Percentiles rank a stretch among this genome's conserved stretches.
phyloP scores from a whole-genome alignment of 37 sponge, comb jelly and placozoan genomes.

The Halisarca cf. caerulea region DNA sequence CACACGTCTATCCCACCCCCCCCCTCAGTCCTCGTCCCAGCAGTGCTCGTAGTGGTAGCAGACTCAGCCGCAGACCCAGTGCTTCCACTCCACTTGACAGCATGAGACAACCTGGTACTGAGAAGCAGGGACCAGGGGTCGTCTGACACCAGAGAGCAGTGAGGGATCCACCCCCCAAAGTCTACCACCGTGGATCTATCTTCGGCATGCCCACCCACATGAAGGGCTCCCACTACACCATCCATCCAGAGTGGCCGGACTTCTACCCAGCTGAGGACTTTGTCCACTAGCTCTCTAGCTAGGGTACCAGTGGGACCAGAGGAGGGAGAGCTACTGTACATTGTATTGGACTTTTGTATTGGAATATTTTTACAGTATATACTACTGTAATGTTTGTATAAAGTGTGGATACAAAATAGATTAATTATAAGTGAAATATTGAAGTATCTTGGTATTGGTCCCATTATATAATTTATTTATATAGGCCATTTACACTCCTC shows the following conservation, averaged over 20 bases:
- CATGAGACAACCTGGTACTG: background rate
- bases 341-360: no score
- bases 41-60: background rate
- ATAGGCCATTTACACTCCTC: no score
- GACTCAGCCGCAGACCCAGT: conserved; percentile 1
- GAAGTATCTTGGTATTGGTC: no score
- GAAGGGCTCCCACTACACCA: conserved; percentile 71
- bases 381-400: no score
- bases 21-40: conserved; percentile 6
- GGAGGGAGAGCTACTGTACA: no score
- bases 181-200: conserved; percentile 77
- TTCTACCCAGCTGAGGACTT: conserved; percentile 31
- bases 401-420: no score
- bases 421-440: no score
- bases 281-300: background rate
- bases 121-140: conserved; percentile 31
- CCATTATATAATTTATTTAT: no score
- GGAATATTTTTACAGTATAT: no score
- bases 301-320: no score
- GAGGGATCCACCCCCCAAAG: conserved; percentile 77
- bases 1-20: no score
- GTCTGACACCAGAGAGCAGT: conserved; percentile 72
- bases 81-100: conserved; percentile 14
- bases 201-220: conserved; percentile 58
- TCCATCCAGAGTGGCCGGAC: conserved; percentile 93